Evolutionary conservation across 2,888 invertebrate genomes (phyloP).

Genomic region (Lysandra bellargus): DNA sequence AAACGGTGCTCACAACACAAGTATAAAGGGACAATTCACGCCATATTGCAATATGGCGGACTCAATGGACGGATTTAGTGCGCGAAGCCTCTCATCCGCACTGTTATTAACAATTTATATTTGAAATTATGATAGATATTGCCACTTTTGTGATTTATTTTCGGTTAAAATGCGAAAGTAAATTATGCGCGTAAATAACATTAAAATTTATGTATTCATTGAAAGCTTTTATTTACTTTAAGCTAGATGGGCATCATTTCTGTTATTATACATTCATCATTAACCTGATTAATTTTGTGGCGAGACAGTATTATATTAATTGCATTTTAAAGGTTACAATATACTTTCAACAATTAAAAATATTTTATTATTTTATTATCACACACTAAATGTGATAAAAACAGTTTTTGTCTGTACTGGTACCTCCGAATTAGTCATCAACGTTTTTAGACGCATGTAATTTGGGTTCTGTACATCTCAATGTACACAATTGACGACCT

Average conservation of each 20-base stretch:
- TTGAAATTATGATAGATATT: slow-evolving; percentile 23
- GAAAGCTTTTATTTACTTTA: not conserved
- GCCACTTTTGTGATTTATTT: not conserved
- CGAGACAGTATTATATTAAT: not conserved
- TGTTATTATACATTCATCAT: not conserved
- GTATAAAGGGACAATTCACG: slow-evolving; percentile 84
- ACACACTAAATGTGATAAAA: no score
- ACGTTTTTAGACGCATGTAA: no score
- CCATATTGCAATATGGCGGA: slow-evolving; percentile 39
- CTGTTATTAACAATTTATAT: slow-evolving; percentile 58
- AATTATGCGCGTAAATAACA: not conserved
- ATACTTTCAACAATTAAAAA: not conserved
- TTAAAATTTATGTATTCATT: not conserved
- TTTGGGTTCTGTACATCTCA: no score
- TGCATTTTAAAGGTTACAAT: not conserved
- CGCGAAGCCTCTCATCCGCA: slow-evolving; percentile 33
- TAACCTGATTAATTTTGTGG: not conserved
- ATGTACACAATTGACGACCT: no score
- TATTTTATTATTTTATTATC: not conserved
- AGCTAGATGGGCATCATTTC: not conserved
- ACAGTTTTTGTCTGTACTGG: no score
- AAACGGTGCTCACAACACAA: slow-evolving; percentile 32
- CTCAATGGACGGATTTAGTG: slow-evolving; percentile 35
- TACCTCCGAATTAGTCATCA: no score
- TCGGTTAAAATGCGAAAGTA: not conserved